A percentile compares a stretch with the other conserved stretches of the same genome.
These are phyloP conservation scores for Bradypus variegatus DNA, from an alignment of 2,797 vertebrate species.

Conservation along the genomic window DNA sequence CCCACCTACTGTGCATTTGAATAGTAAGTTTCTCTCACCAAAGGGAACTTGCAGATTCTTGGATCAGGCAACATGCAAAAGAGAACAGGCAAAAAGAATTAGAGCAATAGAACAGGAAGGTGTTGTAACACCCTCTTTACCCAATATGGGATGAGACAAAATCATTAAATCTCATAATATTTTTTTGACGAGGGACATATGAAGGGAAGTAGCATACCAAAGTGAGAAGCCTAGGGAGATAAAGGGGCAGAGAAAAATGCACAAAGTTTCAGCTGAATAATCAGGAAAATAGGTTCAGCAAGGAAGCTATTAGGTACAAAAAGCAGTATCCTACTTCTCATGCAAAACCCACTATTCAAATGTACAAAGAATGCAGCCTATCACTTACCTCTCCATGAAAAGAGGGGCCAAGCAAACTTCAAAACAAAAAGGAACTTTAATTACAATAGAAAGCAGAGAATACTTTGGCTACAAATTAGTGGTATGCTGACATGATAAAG, in stretches of 20 bases:
- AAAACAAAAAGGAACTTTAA: conserved; percentile 66
- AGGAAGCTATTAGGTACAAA: neutral
- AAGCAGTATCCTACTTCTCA: conserved; percentile 45
- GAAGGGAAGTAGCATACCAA: conserved; percentile 30
- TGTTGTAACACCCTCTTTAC: neutral
- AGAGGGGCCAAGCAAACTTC: conserved; percentile 63
- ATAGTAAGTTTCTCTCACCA: conserved; percentile 51
- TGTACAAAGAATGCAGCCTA: conserved; percentile 59
- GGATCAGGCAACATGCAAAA: conserved; percentile 44
- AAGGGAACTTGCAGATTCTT: conserved; percentile 27
- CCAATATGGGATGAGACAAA: conserved; percentile 3
- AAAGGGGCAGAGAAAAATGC: conserved; percentile 28
- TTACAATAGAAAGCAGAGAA: conserved; percentile 50
- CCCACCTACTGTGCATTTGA: conserved; percentile 55
- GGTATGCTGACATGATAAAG: neutral
- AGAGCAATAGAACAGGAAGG: conserved; percentile 15
- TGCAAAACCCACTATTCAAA: conserved; percentile 64
- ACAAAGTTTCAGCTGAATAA: conserved; percentile 31
- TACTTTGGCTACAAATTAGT: conserved; percentile 28
- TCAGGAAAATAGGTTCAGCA: conserved; percentile 27
- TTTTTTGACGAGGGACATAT: conserved; percentile 27
- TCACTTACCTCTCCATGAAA: conserved; percentile 63
- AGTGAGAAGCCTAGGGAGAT: conserved; percentile 8
- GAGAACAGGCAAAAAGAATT: conserved; percentile 39
- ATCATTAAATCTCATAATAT: conserved; percentile 34